Evolutionary conservation across 2,888 invertebrate species (phyloP), one percentile per base, ranked within the genome.

Genomic region (Mechanitis mazaeus): DNA sequence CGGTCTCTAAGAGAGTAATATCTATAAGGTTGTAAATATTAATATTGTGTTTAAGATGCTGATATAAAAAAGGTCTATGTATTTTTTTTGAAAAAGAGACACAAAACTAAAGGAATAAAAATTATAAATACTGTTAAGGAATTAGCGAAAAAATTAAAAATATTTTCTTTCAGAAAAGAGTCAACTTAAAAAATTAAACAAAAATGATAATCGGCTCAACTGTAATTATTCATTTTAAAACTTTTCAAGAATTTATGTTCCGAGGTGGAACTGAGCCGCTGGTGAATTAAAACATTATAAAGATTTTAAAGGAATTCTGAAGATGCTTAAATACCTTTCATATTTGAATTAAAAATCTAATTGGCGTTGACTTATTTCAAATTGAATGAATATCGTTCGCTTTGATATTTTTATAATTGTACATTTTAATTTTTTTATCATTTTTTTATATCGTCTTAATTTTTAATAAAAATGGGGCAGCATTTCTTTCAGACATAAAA

Each of bases 221-320:
- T 20, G 20, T 20, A 20, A 20, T 64, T 67, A 67, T 65, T 67
- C 67, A 67, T 63, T 61, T 61, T 60, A 58, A 54, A 67, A 65
- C 61, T 67, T 65, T 53, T 20, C 50, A 60, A 42, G 54, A 59
- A 61, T 63, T 64, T 59, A 53, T 64, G 61, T 59, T 63, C 59
- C 63, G 61, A 20, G 20, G 20, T 64, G 63, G 64, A 56, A 60
- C 58, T 54, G 55, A 65, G 59, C 59, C 50, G 58, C 62, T 57
- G 6, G 38, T 59, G 56, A 59, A 57, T 31, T 50, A 50, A 50
- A 50, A 6, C 50, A 31, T 9, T 50, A n/a, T 47, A 47, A 50
- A 50, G 50, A 50, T 31, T 50, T 50, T n/a, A 31, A 50, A 50
- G 31, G 31, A 50, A 50, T 50, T 50, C 9, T 50, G 50, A 50